These are phyloP conservation scores for Halisarca cf. caerulea DNA, from an alignment of 37 sponge, comb jelly and placozoan species.

Conservation along the genomic window DNA sequence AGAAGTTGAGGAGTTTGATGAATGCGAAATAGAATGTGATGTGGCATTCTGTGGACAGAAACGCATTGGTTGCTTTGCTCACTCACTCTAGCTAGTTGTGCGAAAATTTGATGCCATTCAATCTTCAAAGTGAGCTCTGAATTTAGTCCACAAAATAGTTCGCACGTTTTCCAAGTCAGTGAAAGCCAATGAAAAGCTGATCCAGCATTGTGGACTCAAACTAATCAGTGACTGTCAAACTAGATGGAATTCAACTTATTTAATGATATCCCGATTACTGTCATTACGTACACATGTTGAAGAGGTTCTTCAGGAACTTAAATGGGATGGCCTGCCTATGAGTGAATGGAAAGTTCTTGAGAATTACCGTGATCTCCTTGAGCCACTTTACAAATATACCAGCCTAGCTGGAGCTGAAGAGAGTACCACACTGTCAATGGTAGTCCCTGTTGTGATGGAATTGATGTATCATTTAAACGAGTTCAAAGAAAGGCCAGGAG, in stretches of 20 bases:
- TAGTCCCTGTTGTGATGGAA: constrained; percentile 37
- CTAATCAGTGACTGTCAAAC: constrained; percentile 33
- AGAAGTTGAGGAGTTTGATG: too few relatives aligned
- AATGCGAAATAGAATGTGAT: too few relatives aligned
- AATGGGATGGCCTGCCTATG: constrained; percentile 16
- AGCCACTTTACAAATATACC: constrained; percentile 38
- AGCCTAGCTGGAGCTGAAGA: constrained; percentile 25
- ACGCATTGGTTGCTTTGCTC: too few relatives aligned
- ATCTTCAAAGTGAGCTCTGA: too few relatives aligned
- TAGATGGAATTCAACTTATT: constrained; percentile 32
- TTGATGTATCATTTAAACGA: constrained; percentile 16
- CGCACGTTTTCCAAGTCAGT: constrained; percentile 26
- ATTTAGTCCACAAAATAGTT: constrained; percentile 12
- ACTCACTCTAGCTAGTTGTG: too few relatives aligned
- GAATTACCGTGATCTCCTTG: constrained; percentile 2
- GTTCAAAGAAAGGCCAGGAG: background rate
- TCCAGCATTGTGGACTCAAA: constrained; percentile 4
- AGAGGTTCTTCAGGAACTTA: constrained; percentile 18
- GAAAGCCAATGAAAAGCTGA: constrained; percentile 40
- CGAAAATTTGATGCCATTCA: too few relatives aligned
- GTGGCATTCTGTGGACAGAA: too few relatives aligned
- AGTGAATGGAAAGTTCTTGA: constrained; percentile 34
- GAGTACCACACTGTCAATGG: constrained; percentile 18
- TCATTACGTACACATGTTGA: background rate
- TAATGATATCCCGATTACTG: constrained; percentile 15